Evolutionary conservation across 2,888 invertebrate genomes (phyloP).

Genomic region (Poecilobothrus nobilitatus): DNA sequence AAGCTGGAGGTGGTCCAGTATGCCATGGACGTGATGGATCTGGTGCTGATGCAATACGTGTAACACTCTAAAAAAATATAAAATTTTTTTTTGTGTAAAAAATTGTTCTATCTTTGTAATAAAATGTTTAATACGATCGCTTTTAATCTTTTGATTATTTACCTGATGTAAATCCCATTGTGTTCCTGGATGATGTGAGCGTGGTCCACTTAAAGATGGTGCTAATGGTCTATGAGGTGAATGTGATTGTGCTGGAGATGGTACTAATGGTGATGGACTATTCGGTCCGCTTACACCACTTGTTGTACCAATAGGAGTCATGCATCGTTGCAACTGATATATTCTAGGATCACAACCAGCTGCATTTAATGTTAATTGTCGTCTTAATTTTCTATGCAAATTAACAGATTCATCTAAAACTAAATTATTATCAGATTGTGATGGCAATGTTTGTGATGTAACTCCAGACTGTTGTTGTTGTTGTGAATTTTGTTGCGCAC

Average conservation of each 20-base stretch:
- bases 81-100: neutral
- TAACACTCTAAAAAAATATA: conserved; percentile 50
- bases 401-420: conserved; percentile 46
- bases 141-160: neutral
- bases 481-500: conserved; percentile 16
- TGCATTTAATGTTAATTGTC: conserved; percentile 77
- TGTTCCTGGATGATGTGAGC: conserved; percentile 23
- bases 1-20: conserved; percentile 38
- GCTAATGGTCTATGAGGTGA: conserved; percentile 28
- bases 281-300: conserved; percentile 27
- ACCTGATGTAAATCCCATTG: conserved; percentile 30
- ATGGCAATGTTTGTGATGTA: conserved; percentile 30
- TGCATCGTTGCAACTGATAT: conserved; percentile 39
- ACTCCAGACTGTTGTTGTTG: conserved; percentile 15
- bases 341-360: conserved; percentile 62
- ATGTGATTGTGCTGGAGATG: conserved; percentile 27
- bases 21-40: conserved; percentile 52
- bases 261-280: conserved; percentile 19
- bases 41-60: conserved; percentile 66
- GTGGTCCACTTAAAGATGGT: conserved; percentile 25
- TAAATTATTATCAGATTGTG: conserved; percentile 19
- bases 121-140: no score
- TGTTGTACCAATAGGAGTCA: conserved; percentile 20
- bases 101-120: no score
- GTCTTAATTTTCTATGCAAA: conserved; percentile 67